Conservation (phyloP, 2,797 vertebrate genomes). For the Benthosema pterotum region DNA sequence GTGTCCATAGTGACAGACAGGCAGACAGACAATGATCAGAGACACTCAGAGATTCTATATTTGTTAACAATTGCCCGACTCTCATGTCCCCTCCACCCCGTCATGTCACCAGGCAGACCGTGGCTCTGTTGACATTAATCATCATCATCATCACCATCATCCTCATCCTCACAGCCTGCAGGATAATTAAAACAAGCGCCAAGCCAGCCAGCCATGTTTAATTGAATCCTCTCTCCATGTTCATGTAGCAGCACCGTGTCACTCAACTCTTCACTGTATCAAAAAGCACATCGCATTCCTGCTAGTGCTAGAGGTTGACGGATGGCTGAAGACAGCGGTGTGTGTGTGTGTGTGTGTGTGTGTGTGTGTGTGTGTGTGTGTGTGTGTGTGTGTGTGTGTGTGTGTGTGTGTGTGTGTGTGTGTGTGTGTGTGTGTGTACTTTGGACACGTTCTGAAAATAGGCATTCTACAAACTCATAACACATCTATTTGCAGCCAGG, state of each 20-base stretch:
- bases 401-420: neutral
- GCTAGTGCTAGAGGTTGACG: constrained; percentile 48
- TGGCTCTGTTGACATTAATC: constrained; percentile 51
- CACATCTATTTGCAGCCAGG: too few relatives aligned
- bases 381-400: constrained; percentile 8
- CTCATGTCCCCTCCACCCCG: constrained; percentile 20
- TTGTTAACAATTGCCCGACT: too few relatives aligned
- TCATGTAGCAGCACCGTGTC: constrained; percentile 45
- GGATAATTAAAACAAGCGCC: constrained; percentile 66
- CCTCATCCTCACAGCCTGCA: constrained; percentile 40
- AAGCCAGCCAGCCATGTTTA: constrained; percentile 52
- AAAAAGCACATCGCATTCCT: constrained; percentile 45
- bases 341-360: too few relatives aligned
- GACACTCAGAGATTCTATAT: too few relatives aligned
- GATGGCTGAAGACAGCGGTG: too few relatives aligned
- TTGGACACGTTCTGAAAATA: too few relatives aligned
- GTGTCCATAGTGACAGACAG: too few relatives aligned
- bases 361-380: neutral
- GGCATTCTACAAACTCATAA: too few relatives aligned
- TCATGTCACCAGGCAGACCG: constrained; percentile 16
- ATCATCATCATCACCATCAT: constrained; percentile 38
- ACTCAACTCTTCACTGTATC: constrained; percentile 57
- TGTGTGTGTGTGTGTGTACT: constrained; percentile 1
- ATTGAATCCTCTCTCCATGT: constrained; percentile 69
- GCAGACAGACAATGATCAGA: too few relatives aligned